These are phyloP conservation scores for Pseudoips prasinana DNA, from an alignment of 2,888 invertebrate genomes.

Conservation along the genomic window DNA sequence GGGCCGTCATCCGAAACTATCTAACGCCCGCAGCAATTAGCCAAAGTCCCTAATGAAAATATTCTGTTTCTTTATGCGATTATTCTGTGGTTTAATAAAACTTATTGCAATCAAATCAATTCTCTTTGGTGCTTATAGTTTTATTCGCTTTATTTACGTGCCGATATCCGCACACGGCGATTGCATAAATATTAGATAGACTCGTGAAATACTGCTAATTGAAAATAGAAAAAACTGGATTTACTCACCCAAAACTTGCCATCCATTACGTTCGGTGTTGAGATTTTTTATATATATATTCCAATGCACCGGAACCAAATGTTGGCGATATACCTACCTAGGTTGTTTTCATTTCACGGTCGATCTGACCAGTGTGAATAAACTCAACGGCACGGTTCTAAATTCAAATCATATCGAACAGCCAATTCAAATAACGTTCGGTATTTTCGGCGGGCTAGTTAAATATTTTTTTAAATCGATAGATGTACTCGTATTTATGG, in stretches of 20 bases:
- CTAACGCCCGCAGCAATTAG: slow-evolving; percentile 30
- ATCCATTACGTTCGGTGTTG: slow-evolving; percentile 13
- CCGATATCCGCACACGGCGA: slow-evolving; percentile 4
- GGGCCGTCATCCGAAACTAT: slow-evolving; percentile 35
- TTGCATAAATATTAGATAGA: not conserved
- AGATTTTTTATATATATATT: slow-evolving; percentile 13
- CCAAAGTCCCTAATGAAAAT: slow-evolving; percentile 25
- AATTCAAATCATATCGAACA: slow-evolving; percentile 52
- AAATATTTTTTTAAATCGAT: slow-evolving; percentile 23
- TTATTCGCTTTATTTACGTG: slow-evolving; percentile 13
- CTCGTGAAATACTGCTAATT: too few species aligned
- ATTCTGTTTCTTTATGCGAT: slow-evolving; percentile 15
- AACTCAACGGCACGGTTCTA: slow-evolving; percentile 43
- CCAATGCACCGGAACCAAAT: slow-evolving; percentile 30
- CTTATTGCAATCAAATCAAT: slow-evolving; percentile 14
- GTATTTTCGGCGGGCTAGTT: slow-evolving; percentile 34
- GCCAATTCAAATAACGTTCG: slow-evolving; percentile 42
- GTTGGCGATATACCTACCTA: slow-evolving; percentile 28
- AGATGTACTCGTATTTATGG: slow-evolving; percentile 20
- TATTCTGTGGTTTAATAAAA: slow-evolving; percentile 10
- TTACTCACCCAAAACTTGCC: slow-evolving; percentile 13
- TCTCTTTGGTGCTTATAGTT: slow-evolving; percentile 13
- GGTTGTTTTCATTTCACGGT: slow-evolving; percentile 48
- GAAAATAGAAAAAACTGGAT: slow-evolving; percentile 13
- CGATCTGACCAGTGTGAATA: slow-evolving; percentile 54